Evolutionary conservation across 2,797 vertebrate species (phyloP).

Genomic region (Melanogrammus aeglefinus): DNA sequence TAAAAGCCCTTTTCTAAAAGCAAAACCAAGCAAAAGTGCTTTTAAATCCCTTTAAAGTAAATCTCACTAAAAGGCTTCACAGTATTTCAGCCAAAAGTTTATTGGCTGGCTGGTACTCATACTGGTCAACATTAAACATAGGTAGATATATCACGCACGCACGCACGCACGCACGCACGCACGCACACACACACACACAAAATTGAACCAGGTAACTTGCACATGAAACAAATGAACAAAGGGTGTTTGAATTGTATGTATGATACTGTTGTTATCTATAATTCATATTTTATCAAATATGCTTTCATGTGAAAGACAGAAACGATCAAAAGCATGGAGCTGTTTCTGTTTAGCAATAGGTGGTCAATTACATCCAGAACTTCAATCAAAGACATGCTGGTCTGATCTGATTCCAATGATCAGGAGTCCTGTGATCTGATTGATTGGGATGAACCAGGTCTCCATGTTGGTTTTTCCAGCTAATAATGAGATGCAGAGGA

Average conservation of each 20-base stretch:
- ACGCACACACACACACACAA: conserved; percentile 5
- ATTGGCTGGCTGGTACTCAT: background rate
- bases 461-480: background rate
- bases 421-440: background rate
- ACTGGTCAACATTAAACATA: background rate
- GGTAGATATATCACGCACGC: conserved; percentile 2
- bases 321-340: background rate
- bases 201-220: background rate
- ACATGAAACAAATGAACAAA: background rate
- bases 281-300: background rate
- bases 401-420: background rate
- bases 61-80: background rate
- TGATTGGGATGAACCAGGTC: background rate
- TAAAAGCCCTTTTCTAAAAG: background rate
- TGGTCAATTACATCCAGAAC: background rate
- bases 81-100: background rate
- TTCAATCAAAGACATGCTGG: background rate
- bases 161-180: conserved; percentile 2
- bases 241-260: background rate
- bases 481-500: background rate
- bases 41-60: background rate
- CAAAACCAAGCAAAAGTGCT: background rate
- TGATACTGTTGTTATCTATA: background rate
- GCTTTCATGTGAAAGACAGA: background rate
- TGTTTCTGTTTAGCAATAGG: conserved; percentile 1